Base-by-base conservation (phyloP, 2,113 vertebrate genomes). In the Coreoperca whiteheadi region DNA sequence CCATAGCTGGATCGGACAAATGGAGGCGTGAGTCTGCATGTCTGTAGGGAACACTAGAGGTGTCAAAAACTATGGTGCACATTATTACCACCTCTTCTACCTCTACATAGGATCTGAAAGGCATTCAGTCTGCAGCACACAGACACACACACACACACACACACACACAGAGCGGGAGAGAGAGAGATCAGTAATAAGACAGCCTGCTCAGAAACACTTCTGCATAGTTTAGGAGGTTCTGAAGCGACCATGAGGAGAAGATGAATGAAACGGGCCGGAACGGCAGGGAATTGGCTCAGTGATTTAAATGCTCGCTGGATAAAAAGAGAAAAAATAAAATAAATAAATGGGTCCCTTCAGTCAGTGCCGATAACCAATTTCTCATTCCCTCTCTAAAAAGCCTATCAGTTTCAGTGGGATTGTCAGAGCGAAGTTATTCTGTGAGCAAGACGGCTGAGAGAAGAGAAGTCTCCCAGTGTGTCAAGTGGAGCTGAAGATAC, bases 281-380 rank as follows among this genome's bases (percentile, higher is more conserved):
- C 83, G 25, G 56, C 74, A 56, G 84, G 76, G 87, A 83, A 82
- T 66, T 74, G 88, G 43, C 83, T 88, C 86, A 48, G 79, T 81
- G 87, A 82, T 85, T 92, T 79, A 77, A 76, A 74, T n/a, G 15
- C 88, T 81, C 0, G 8, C 67, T 41, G 64, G 74, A 77, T 84
- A 78, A 74, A 83, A 77, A 74, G 25, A 41, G 59, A 46, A 14
- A 3, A 48, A 86, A 81, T 54, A 0, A 82, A 81, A 83, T 74
- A 74, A 87, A 89, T 85, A 88, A 84, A 78, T 74, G 80, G 66
- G 80, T 72, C 67, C 54, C 76, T 88, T 84, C 83, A 87, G 85
- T 82, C 71, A n/a, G 73, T n/a, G 63, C 41, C 6, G 53, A 64
- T 79, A 79, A 66, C 77, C 87, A 79, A 12, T 86, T 85, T 63